These are phyloP conservation scores for Melanotaenia pygmaea DNA, from an alignment of 2,797 vertebrate species.

Conservation along the genomic window DNA sequence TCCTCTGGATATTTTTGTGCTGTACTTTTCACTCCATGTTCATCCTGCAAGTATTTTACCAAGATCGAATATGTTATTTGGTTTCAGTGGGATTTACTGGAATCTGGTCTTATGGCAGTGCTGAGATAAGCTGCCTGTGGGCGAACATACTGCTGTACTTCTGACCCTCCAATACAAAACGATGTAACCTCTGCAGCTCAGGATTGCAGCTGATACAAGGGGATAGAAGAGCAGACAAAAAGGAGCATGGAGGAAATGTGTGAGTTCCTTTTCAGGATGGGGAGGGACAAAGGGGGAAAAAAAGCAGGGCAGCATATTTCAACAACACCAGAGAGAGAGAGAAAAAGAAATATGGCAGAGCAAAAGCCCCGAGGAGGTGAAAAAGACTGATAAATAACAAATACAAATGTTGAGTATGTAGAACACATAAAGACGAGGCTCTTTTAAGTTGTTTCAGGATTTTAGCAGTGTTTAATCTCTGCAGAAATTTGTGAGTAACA, in stretches of 20 bases:
- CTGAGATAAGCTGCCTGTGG: constrained; percentile 75
- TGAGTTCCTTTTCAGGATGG: constrained; percentile 48
- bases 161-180: constrained; percentile 73
- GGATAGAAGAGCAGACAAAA: constrained; percentile 62
- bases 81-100: constrained; percentile 67
- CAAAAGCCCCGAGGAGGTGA: constrained; percentile 51
- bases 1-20: constrained; percentile 39
- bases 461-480: constrained; percentile 34
- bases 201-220: constrained; percentile 54
- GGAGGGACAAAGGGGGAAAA: constrained; percentile 47
- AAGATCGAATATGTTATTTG: constrained; percentile 53
- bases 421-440: constrained; percentile 48
- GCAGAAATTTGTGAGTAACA: constrained; percentile 25
- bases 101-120: constrained; percentile 55
- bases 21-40: constrained; percentile 48
- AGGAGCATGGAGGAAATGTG: constrained; percentile 61
- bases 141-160: constrained; percentile 65
- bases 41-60: constrained; percentile 56
- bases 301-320: constrained; percentile 59
- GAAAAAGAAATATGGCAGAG: constrained; percentile 44
- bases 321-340: constrained; percentile 55
- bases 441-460: constrained; percentile 23
- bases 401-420: constrained; percentile 54
- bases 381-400: constrained; percentile 54
- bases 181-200: constrained; percentile 60